Evolutionary conservation across 1,140 invertebrate species (phyloP).

Genomic region (Wiebesia pumilae): DNA sequence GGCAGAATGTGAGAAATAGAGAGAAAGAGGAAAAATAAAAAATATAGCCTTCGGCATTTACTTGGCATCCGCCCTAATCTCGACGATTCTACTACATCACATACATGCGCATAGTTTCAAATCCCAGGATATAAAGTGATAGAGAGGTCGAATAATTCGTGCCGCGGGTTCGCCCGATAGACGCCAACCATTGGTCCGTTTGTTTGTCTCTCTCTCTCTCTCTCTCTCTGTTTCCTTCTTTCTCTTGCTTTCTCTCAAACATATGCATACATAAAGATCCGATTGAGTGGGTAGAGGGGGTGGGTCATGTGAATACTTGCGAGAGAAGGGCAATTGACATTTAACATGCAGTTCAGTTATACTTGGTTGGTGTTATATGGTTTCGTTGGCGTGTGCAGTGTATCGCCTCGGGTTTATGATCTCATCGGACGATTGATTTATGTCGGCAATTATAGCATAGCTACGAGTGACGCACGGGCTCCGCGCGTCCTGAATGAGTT

Average conservation of each 20-base stretch:
- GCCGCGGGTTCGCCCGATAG: too few relatives aligned
- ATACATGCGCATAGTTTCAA: not conserved
- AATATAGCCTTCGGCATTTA: too few relatives aligned
- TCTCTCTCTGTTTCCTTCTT: not conserved
- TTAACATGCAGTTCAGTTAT: slow-evolving; percentile 69
- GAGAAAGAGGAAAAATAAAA: not conserved
- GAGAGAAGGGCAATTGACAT: slow-evolving; percentile 67
- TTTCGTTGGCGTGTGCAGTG: slow-evolving; percentile 63
- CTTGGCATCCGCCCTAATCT: slow-evolving; percentile 23
- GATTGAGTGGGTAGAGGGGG: not conserved
- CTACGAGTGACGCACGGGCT: slow-evolving; percentile 71
- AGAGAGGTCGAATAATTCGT: too few relatives aligned
- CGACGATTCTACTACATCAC: not conserved
- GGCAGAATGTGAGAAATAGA: not conserved
- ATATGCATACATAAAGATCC: not conserved
- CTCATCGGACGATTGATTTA: slow-evolving; percentile 76
- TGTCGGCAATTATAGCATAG: slow-evolving; percentile 75
- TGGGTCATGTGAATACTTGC: not conserved
- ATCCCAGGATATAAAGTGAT: not conserved
- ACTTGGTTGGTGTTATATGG: slow-evolving; percentile 64
- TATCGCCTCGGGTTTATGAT: slow-evolving; percentile 75
- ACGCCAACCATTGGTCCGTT: too few relatives aligned
- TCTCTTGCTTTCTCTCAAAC: not conserved
- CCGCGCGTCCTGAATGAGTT: slow-evolving; percentile 72
- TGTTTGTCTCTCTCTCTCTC: not conserved